Base-by-base conservation (phyloP, 53 echinoderm and acorn worm genomes). In the Echinometra lucunter region DNA sequence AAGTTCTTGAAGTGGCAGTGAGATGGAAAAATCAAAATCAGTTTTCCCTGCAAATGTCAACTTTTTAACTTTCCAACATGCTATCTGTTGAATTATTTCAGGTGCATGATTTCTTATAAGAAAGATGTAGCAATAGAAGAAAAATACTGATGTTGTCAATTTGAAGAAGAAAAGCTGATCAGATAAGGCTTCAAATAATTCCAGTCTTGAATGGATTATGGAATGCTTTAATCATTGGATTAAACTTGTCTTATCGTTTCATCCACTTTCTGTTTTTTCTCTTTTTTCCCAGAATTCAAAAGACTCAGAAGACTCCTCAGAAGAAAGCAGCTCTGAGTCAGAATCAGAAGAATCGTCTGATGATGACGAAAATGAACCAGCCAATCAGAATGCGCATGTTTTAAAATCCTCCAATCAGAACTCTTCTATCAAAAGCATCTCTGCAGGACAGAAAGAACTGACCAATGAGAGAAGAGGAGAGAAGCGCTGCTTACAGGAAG, bases 301-400 rank as follows among this genome's bases (percentile, higher is more conserved):
- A 37, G 72, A 7, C n/a, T 94, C 91, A 45, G 88, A 45, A 42
- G 92, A 92, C 44, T 95, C 93, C 17, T 96, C 95, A 13, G 95
- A 94, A 57, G 95, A 95, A 70, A 95, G 89, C 89, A 93, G 93
- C 96, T 85, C 85, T 2, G 85, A 85, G 28, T 45, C 45, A 47
- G 95, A 96, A 90, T 95, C 96, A 93, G 96, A 94, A 2, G 93
- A 83, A 58, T 95, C 96, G n/a, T 94, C 95, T n/a, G 95, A 95
- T 94, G 96, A 95, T 74, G 95, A 75, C 44, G 92, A 91, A 27
- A 69, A 69, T 44, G 49, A 67, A 25, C 37, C 63, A 63, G 40
- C 58, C 90, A 58, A 63, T 60, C 58, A 60, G 38, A 90, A 37
- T 34, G 19, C 38, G 6, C 10, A 69, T 40, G 27, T n/a, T 45